phyloP scores from a whole-genome alignment of 2,888 invertebrate species.

The Vanessa cardui region DNA sequence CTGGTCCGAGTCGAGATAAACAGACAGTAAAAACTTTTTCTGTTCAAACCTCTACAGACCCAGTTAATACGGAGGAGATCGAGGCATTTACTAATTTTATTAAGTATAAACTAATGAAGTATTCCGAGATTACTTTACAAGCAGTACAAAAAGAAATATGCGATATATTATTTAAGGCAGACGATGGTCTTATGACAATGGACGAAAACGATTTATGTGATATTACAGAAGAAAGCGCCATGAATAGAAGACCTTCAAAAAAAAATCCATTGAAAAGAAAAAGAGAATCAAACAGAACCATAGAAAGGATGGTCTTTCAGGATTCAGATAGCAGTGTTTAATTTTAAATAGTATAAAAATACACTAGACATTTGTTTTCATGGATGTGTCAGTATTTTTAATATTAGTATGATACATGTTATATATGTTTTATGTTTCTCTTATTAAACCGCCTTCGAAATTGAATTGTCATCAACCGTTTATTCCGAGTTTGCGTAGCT shows the following conservation, averaged over 20 bases:
- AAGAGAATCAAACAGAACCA: neutral
- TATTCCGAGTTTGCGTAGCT: too few species aligned
- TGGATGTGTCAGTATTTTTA: too few species aligned
- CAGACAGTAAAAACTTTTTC: neutral
- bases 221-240: neutral
- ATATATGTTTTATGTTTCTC: too few species aligned
- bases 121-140: constrained; percentile 47
- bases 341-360: too few species aligned
- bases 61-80: constrained; percentile 52
- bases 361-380: too few species aligned
- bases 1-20: neutral
- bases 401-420: too few species aligned
- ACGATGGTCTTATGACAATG: constrained; percentile 49
- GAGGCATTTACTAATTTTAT: constrained; percentile 53
- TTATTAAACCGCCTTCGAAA: too few species aligned
- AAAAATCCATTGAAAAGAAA: neutral
- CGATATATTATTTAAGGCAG: constrained; percentile 58
- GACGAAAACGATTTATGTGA: neutral
- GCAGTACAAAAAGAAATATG: constrained; percentile 57
- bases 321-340: neutral
- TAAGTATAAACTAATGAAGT: constrained; percentile 58
- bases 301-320: neutral
- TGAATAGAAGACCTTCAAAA: neutral
- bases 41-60: constrained; percentile 32
- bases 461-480: too few species aligned